These are phyloP conservation scores for Whitmania pigra DNA, from an alignment of 1,140 invertebrate species.

Conservation along the genomic window DNA sequence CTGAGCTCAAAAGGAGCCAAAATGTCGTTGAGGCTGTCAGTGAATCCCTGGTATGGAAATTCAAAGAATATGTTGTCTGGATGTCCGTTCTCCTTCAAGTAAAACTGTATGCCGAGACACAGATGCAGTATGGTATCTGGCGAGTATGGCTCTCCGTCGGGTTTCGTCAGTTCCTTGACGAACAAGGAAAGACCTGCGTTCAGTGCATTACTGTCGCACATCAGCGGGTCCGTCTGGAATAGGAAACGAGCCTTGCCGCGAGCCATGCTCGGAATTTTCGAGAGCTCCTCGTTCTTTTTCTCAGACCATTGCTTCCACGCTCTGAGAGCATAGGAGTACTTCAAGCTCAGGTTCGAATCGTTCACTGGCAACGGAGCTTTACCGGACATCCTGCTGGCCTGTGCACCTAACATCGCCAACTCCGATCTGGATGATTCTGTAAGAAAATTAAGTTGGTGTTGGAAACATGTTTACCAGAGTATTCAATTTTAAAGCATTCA, in stretches of 20 bases:
- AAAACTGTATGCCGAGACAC: slow-evolving; percentile 24
- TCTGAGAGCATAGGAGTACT: slow-evolving; percentile 24
- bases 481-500: neutral
- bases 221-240: slow-evolving; percentile 11
- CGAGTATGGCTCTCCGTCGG: slow-evolving; percentile 21
- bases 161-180: slow-evolving; percentile 21
- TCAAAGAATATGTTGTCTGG: slow-evolving; percentile 20
- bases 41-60: slow-evolving; percentile 15
- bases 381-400: neutral
- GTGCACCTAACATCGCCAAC: neutral
- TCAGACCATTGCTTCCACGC: slow-evolving; percentile 24
- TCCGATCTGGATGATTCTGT: slow-evolving; percentile 4
- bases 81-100: slow-evolving; percentile 20
- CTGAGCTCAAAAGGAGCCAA: slow-evolving; percentile 16
- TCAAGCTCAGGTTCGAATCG: slow-evolving; percentile 14
- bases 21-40: slow-evolving; percentile 15
- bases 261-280: neutral
- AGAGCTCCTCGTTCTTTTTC: slow-evolving; percentile 16
- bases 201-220: slow-evolving; percentile 4
- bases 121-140: slow-evolving; percentile 24
- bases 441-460: neutral
- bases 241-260: neutral
- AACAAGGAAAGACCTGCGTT: slow-evolving; percentile 19
- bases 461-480: neutral
- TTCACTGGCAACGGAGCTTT: slow-evolving; percentile 12